Evolutionary conservation across 2,888 invertebrate genomes (phyloP).

Genomic region (Cactoblastis cactorum): DNA sequence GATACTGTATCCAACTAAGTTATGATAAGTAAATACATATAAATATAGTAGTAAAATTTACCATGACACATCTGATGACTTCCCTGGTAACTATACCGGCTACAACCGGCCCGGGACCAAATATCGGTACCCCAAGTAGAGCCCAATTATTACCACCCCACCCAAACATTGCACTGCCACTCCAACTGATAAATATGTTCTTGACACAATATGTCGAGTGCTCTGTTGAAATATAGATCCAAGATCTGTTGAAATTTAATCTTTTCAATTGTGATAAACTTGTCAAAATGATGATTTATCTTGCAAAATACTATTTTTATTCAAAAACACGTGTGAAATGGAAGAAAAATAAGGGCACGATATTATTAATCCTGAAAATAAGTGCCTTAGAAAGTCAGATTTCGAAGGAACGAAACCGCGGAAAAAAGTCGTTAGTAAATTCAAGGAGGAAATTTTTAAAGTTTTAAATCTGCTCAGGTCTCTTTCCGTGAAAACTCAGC

Average conservation of each 20-base stretch:
- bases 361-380: no score
- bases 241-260: background rate
- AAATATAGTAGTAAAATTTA: background rate
- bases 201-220: slow-evolving; percentile 17
- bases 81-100: slow-evolving; percentile 26
- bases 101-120: slow-evolving; percentile 37
- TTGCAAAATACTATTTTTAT: background rate
- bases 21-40: no score
- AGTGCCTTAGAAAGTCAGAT: no score
- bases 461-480: no score
- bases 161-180: slow-evolving; percentile 28
- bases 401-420: no score
- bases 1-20: no score
- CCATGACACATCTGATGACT: slow-evolving; percentile 2
- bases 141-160: slow-evolving; percentile 31
- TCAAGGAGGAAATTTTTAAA: no score
- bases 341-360: no score
- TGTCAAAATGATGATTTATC: background rate
- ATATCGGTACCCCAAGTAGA: slow-evolving; percentile 33
- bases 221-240: background rate
- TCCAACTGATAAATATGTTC: background rate
- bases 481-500: no score
- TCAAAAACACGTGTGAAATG: no score
- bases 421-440: no score
- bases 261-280: background rate